Evolutionary conservation across 1,140 invertebrate species (phyloP).

Genomic region (Drosophila kohkoa): DNA sequence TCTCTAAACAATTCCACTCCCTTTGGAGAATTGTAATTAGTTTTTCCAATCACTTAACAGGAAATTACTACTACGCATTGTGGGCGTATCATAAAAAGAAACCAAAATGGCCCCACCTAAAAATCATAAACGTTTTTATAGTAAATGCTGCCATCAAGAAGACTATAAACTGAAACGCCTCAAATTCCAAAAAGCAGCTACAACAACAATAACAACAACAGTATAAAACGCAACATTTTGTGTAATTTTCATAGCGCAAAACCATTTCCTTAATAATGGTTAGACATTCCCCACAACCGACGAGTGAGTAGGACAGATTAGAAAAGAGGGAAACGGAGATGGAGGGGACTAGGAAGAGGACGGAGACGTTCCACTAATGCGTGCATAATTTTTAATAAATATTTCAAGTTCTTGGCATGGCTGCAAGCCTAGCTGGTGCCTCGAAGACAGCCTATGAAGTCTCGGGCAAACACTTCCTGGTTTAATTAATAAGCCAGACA

Average conservation of each 20-base stretch:
- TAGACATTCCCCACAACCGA: slow-evolving; percentile 14
- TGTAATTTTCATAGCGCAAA: slow-evolving; percentile 71
- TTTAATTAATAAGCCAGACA: slow-evolving; percentile 72
- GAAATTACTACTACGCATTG: slow-evolving; percentile 63
- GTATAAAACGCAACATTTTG: slow-evolving; percentile 76
- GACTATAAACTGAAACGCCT: slow-evolving; percentile 59
- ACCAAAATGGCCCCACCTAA: slow-evolving; percentile 27
- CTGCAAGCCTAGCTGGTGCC: slow-evolving; percentile 44
- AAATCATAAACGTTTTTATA: slow-evolving; percentile 65
- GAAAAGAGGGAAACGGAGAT: slow-evolving; percentile 9
- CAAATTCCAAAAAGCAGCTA: slow-evolving; percentile 41
- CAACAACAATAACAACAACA: slow-evolving; percentile 44
- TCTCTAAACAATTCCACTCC: too few species aligned
- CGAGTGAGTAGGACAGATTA: background rate
- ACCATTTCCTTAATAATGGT: slow-evolving; percentile 75
- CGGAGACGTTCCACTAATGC: slow-evolving; percentile 59
- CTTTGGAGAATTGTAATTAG: slow-evolving; percentile 52
- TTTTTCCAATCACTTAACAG: slow-evolving; percentile 56
- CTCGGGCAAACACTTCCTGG: slow-evolving; percentile 68
- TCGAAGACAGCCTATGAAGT: slow-evolving; percentile 40
- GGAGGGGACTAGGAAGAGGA: background rate
- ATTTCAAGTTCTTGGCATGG: slow-evolving; percentile 71
- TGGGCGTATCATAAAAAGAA: slow-evolving; percentile 56
- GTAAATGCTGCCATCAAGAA: slow-evolving; percentile 63
- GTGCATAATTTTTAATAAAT: slow-evolving; percentile 83